Evolutionary conservation across 2,113 vertebrate genomes (phyloP).

Genomic region (Paratilapia polleni): DNA sequence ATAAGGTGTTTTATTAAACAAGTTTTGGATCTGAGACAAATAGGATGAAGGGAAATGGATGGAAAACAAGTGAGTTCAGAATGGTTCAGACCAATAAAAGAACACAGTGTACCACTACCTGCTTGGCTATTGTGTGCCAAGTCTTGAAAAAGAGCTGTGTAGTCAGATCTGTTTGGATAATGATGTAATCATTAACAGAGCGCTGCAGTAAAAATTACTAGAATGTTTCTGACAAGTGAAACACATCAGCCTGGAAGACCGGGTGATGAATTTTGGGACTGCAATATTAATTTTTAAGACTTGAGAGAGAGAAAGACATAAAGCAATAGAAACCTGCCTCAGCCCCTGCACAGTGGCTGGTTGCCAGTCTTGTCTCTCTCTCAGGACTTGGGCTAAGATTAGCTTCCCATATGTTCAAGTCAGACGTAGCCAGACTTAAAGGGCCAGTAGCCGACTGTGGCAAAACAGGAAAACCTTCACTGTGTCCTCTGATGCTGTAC

Average conservation of each 20-base stretch:
- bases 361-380: slow-evolving; percentile 80
- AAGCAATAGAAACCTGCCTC: slow-evolving; percentile 32
- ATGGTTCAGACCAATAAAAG: not conserved
- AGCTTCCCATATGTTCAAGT: slow-evolving; percentile 84
- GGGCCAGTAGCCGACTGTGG: slow-evolving; percentile 65
- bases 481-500: not conserved
- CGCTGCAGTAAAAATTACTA: not conserved
- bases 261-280: not conserved
- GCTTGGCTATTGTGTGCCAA: slow-evolving; percentile 15
- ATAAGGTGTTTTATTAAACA: not conserved
- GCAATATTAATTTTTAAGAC: slow-evolving; percentile 12
- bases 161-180: slow-evolving; percentile 3
- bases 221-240: not conserved
- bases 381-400: slow-evolving; percentile 83
- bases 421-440: slow-evolving; percentile 80
- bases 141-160: slow-evolving; percentile 32
- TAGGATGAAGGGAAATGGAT: not conserved
- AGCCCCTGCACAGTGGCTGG: slow-evolving; percentile 69
- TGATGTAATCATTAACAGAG: slow-evolving; percentile 32
- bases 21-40: slow-evolving; percentile 26
- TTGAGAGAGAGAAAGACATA: slow-evolving; percentile 25
- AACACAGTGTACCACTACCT: slow-evolving; percentile 29
- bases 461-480: slow-evolving; percentile 27
- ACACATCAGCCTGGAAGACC: not conserved
- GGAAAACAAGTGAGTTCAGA: slow-evolving; percentile 5